Conservation (phyloP, 2,888 invertebrate species). For the Oxyscelio sp. region DNA sequence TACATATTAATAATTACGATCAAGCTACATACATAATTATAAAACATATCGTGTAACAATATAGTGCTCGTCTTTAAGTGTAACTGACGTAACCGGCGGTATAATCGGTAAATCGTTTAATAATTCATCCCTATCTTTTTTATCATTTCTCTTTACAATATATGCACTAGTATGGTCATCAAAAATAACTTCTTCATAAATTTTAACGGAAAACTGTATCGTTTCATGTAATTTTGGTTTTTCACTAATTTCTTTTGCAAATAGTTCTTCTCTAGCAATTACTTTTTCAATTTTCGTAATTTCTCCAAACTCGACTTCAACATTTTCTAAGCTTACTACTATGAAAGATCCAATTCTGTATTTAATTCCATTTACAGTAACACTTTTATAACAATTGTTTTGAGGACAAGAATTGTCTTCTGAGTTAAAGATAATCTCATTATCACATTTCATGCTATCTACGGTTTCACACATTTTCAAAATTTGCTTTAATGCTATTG, state of each 20-base stretch:
- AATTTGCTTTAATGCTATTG: conserved; percentile 50
- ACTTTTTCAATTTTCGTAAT: conserved; percentile 46
- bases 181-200: conserved; percentile 34
- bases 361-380: conserved; percentile 41
- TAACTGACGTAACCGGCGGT: conserved; percentile 7
- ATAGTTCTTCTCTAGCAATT: too few relatives aligned
- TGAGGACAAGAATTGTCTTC: background rate
- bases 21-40: conserved; percentile 23
- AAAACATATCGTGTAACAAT: conserved; percentile 28
- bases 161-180: conserved; percentile 38
- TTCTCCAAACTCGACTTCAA: conserved; percentile 49
- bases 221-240: conserved; percentile 17
- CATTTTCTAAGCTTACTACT: conserved; percentile 34
- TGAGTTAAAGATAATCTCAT: conserved; percentile 24
- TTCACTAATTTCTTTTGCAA: too few relatives aligned
- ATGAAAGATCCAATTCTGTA: conserved; percentile 42
- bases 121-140: conserved; percentile 14
- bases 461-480: conserved; percentile 51
- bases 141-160: conserved; percentile 29
- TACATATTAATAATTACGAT: too few relatives aligned
- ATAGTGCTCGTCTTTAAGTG: conserved; percentile 5
- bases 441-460: conserved; percentile 18
- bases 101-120: background rate
- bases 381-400: conserved; percentile 35
- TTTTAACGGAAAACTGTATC: conserved; percentile 11